A percentile compares a stretch with the other conserved stretches of the same genome.
These are phyloP conservation scores for Escarpia spicata DNA, from an alignment of 2,888 invertebrate genomes.

Conservation along the genomic window DNA sequence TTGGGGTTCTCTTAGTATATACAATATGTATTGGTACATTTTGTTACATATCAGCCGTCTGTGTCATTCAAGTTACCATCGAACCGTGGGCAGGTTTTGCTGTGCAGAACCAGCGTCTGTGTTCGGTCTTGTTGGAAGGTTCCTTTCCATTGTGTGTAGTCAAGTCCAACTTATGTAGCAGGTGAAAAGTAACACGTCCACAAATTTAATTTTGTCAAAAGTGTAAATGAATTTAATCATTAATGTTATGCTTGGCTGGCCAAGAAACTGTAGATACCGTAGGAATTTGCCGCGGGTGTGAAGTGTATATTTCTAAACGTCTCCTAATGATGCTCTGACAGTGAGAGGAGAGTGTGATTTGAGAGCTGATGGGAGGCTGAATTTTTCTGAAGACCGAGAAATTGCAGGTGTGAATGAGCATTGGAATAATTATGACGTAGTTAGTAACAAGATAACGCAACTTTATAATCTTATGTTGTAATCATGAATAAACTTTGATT, in stretches of 20 bases:
- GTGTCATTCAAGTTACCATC: background rate
- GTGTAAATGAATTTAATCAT: background rate
- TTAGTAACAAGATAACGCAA: background rate
- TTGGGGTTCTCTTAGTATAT: background rate
- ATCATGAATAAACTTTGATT: background rate
- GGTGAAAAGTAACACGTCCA: background rate
- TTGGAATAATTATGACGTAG: background rate
- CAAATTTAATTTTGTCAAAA: background rate
- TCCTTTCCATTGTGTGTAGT: background rate
- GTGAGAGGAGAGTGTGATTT: background rate
- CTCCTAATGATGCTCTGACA: background rate
- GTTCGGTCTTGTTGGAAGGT: background rate
- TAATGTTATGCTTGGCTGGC: conserved; percentile 1
- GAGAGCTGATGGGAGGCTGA: background rate
- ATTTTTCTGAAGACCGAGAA: background rate
- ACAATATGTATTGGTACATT: background rate
- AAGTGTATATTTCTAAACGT: background rate
- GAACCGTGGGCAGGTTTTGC: background rate
- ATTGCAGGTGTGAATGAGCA: background rate
- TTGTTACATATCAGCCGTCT: background rate
- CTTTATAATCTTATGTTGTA: background rate
- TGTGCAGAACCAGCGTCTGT: background rate
- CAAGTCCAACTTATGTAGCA: background rate
- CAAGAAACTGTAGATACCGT: conserved; percentile 1
- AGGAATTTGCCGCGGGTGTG: background rate